Evolutionary conservation across 2,797 vertebrate species (phyloP), one percentile per base, ranked within the genome.

Genomic region (Ambastaia sidthimunki): DNA sequence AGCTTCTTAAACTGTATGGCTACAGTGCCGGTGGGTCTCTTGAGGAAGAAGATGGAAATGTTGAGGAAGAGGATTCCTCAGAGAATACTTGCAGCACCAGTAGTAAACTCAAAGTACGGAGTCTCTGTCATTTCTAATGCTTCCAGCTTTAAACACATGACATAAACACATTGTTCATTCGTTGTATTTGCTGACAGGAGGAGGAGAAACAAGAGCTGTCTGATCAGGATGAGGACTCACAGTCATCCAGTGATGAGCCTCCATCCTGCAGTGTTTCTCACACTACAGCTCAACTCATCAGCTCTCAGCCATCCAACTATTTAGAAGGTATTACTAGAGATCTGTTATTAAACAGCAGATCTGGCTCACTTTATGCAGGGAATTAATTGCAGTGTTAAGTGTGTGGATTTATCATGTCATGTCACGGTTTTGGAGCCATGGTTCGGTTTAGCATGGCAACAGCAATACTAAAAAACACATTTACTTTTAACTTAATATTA

Each of bases 1-100:
- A 98, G 88, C 93, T 99, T 60, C 92, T 99, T 71, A 98, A 95
- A 86, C 92, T 98, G 72, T 99, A 99, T 0, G 98, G 98, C 80
- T 99, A 99, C 70, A 94, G 95, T 2, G 92, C 94, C n/a, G 91
- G 93, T 82, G 94, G 95, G 63, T 96, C 94, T 68, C 93, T 95
- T 68, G 96, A 96, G 76, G 97, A 97, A 71, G 96, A 86, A 0
- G 87, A 86, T 47, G 88, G 92, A 4, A 92, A 91, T 0, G 95
- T 96, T 0, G 96, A 97, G 48, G 90, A 93, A 7, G 85, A 82
- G 50, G 91, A 93, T 52, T 90, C 91, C 73, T 82, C 91, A 18
- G 92, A 94, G 82, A 91, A 92, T 44, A 91, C 92, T 37, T 95
- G 96, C 88, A 96, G 96, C 90, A 98, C 96, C 78, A 95, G 95